These are phyloP conservation scores for Sebastes aleutianus DNA, from an alignment of 2,797 vertebrate genomes.

Conservation along the genomic window DNA sequence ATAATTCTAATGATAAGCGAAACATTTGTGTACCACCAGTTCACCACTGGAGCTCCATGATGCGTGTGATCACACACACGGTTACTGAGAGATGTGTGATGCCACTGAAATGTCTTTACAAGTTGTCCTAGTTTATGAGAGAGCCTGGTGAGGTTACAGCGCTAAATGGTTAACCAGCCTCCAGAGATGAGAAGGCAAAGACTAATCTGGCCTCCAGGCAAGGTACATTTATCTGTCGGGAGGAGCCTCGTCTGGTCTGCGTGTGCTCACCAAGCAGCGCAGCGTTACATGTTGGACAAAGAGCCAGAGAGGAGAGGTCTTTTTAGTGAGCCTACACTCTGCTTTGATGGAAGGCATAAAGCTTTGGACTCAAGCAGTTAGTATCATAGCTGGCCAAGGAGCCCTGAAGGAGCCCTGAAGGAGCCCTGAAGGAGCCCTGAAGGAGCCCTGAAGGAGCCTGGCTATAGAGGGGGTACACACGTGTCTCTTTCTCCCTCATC, in stretches of 20 bases:
- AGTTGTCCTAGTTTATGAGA: conserved; percentile 43
- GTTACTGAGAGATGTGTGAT: conserved; percentile 3
- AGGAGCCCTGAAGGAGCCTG: too few relatives aligned
- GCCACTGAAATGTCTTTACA: conserved; percentile 12
- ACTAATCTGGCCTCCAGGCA: conserved; percentile 54
- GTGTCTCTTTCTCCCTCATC: too few relatives aligned
- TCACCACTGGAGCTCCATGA: neutral
- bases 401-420: too few relatives aligned
- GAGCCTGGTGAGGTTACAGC: conserved; percentile 1
- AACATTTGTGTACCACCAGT: neutral
- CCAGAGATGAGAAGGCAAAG: conserved; percentile 44
- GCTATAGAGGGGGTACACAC: too few relatives aligned
- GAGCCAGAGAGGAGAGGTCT: conserved; percentile 1
- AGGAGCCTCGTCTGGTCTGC: conserved; percentile 8
- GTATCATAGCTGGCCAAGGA: neutral
- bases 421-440: too few relatives aligned
- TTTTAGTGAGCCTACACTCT: conserved; percentile 8
- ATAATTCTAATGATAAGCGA: neutral
- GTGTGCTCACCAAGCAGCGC: neutral
- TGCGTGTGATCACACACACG: neutral
- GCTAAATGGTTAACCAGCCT: conserved; percentile 61
- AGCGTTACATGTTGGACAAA: conserved; percentile 1
- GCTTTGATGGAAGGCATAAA: conserved; percentile 23
- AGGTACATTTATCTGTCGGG: conserved; percentile 45
- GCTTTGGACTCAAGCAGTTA: neutral